phyloP scores from a whole-genome alignment of 2,113 vertebrate species.

The Apteryx mantelli region DNA sequence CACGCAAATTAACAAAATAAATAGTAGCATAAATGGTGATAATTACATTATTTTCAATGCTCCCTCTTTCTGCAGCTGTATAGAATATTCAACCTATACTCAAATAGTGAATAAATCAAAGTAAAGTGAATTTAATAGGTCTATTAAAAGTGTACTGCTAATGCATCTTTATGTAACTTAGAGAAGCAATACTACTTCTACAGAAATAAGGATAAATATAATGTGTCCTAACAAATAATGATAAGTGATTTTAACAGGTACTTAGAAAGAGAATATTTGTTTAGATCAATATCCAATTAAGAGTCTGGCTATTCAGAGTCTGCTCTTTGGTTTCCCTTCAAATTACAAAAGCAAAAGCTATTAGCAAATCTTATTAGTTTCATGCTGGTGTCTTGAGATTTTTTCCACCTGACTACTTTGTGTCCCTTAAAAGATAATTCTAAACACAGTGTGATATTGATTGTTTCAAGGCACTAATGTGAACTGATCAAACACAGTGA shows the following conservation, averaged over 20 bases:
- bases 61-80: not conserved
- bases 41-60: not conserved
- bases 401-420: conserved; percentile 62
- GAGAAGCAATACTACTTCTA: not conserved
- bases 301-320: conserved; percentile 38
- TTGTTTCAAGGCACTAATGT: conserved; percentile 46
- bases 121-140: conserved; percentile 60
- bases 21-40: conserved; percentile 5
- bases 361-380: conserved; percentile 78
- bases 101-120: conserved; percentile 36
- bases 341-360: conserved; percentile 66
- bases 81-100: not conserved
- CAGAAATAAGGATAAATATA: conserved; percentile 59
- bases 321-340: conserved; percentile 50
- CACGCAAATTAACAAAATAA: not conserved
- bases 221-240: conserved; percentile 57
- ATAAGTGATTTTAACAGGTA: conserved; percentile 62
- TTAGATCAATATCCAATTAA: conserved; percentile 78
- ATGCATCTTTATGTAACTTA: conserved; percentile 42
- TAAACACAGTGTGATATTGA: conserved; percentile 70
- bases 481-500: conserved; percentile 38
- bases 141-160: conserved; percentile 46
- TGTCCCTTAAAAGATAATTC: conserved; percentile 64
- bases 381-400: conserved; percentile 63
- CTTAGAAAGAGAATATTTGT: conserved; percentile 66